Conservation (phyloP, 2,797 vertebrate genomes). For the Lacerta agilis region DNA sequence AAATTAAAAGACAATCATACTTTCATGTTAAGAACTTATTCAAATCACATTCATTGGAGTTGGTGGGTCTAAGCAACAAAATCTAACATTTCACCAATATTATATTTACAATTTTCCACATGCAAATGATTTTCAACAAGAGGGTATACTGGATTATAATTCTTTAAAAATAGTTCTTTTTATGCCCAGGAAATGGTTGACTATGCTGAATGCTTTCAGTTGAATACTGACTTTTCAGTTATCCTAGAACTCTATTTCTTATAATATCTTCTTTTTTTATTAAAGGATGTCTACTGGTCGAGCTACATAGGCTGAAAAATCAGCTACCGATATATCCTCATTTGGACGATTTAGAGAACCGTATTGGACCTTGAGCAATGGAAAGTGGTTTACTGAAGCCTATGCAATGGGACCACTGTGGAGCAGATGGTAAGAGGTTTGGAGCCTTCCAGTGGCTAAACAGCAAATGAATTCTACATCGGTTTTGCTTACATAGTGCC, state of each 20-base stretch:
- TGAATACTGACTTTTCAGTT: not conserved
- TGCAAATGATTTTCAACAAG: not conserved
- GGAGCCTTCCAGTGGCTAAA: not conserved
- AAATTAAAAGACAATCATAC: slow-evolving; percentile 20
- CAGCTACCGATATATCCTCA: not conserved
- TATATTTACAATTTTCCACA: not conserved
- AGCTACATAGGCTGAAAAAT: not conserved
- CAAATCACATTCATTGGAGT: not conserved
- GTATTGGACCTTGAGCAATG: not conserved
- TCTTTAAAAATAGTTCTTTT: not conserved
- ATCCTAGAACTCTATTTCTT: not conserved
- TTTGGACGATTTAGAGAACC: not conserved
- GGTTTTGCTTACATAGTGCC: rapidly evolving
- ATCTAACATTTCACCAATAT: not conserved
- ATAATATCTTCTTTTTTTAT: not conserved
- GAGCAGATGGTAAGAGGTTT: not conserved
- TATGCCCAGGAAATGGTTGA: not conserved
- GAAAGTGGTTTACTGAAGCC: not conserved
- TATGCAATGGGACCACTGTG: not conserved
- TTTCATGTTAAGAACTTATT: not conserved
- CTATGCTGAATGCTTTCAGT: not conserved
- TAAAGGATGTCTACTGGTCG: not conserved
- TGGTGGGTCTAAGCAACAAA: not conserved
- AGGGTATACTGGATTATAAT: not conserved
- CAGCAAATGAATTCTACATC: not conserved